Conservation (phyloP, 1,140 invertebrate species). For the Eriosoma lanigerum region DNA sequence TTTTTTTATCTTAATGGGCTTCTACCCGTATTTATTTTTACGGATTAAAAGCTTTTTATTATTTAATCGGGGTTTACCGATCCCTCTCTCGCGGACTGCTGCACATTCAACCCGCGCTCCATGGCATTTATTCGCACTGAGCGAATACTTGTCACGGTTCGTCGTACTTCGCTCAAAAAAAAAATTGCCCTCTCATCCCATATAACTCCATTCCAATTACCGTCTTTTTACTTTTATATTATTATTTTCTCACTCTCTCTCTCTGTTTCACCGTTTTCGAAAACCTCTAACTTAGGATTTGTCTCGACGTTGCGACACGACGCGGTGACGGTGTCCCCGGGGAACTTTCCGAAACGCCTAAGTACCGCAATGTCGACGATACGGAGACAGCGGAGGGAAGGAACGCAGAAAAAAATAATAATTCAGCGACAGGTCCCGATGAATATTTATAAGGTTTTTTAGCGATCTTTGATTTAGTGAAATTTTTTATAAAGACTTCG, state of each 20-base stretch:
- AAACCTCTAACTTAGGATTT: slow-evolving; percentile 8
- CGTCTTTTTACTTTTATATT: slow-evolving; percentile 39
- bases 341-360: not conserved
- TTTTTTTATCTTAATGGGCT: slow-evolving; percentile 25
- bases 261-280: not conserved
- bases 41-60: slow-evolving; percentile 46
- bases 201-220: slow-evolving; percentile 35
- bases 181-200: slow-evolving; percentile 32
- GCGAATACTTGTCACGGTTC: slow-evolving; percentile 48
- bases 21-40: slow-evolving; percentile 50
- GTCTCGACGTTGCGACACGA: not conserved
- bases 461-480: slow-evolving; percentile 20
- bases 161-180: slow-evolving; percentile 32
- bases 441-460: slow-evolving; percentile 48
- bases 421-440: slow-evolving; percentile 27
- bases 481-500: not conserved
- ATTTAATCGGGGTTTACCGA: slow-evolving; percentile 50
- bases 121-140: slow-evolving; percentile 6
- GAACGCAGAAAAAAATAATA: slow-evolving; percentile 13
- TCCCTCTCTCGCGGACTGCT: not conserved
- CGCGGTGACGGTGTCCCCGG: not conserved
- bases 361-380: slow-evolving; percentile 44
- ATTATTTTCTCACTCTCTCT: not conserved
- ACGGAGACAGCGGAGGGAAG: not conserved
- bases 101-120: not conserved